A percentile compares a stretch with the other conserved stretches of the same genome.
Evolutionary conservation across 2,888 invertebrate species (phyloP).

Genomic region (Torymus texanus): DNA sequence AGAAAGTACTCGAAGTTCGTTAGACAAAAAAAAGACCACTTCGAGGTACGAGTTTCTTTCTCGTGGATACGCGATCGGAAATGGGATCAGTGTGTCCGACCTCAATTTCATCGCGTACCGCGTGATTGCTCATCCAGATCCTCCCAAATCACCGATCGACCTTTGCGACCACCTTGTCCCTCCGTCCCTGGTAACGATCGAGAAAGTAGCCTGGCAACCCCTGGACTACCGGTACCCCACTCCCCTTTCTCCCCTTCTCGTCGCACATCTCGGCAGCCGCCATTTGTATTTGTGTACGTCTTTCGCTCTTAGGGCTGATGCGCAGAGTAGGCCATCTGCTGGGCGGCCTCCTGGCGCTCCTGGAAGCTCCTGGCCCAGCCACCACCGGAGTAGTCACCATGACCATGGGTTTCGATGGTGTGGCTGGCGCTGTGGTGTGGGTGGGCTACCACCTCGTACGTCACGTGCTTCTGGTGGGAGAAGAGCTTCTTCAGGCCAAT

Average conservation of each 20-base stretch:
- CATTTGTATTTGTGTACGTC: too few relatives aligned
- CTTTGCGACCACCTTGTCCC: too few relatives aligned
- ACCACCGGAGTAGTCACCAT: slow-evolving; percentile 78
- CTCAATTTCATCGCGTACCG: not conserved
- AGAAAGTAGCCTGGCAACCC: too few relatives aligned
- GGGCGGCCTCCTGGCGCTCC: slow-evolving; percentile 76
- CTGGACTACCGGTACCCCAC: not conserved
- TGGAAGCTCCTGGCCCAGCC: slow-evolving; percentile 80
- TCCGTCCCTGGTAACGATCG: too few relatives aligned
- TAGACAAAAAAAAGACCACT: slow-evolving; percentile 8
- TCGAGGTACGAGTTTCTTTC: slow-evolving; percentile 10
- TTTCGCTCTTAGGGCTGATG: slow-evolving; percentile 68
- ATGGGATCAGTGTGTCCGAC: not conserved
- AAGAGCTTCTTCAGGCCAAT: slow-evolving; percentile 90
- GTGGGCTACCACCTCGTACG: slow-evolving; percentile 86
- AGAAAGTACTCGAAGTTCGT: slow-evolving; percentile 14
- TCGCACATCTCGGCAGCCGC: slow-evolving; percentile 5
- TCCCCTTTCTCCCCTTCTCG: slow-evolving; percentile 7
- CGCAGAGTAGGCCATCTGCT: slow-evolving; percentile 80
- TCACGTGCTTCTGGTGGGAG: slow-evolving; percentile 84
- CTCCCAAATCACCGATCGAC: too few relatives aligned
- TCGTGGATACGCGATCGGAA: not conserved
- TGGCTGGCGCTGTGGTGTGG: slow-evolving; percentile 80
- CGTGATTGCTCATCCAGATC: too few relatives aligned
- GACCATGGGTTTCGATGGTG: slow-evolving; percentile 72